These are phyloP conservation scores for Heterotilapia buettikoferi DNA, from an alignment of 2,113 vertebrate species.

Conservation along the genomic window DNA sequence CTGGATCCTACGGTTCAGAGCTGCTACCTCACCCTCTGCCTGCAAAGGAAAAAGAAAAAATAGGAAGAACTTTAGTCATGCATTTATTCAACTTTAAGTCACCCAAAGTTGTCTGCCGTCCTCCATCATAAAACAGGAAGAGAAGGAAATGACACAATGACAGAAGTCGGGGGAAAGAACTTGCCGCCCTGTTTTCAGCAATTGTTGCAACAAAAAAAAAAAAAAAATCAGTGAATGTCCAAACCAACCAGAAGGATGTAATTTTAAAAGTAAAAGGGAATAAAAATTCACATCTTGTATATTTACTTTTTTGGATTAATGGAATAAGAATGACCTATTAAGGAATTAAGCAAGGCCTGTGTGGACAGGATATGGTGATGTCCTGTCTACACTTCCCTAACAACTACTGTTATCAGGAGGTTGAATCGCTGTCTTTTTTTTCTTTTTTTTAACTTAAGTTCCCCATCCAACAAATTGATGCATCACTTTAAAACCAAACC, in stretches of 20 bases:
- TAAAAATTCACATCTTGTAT: neutral
- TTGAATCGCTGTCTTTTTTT: neutral
- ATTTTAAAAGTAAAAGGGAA: neutral
- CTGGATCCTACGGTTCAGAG: constrained; percentile 93
- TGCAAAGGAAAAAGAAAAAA: constrained; percentile 25
- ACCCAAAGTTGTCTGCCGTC: neutral
- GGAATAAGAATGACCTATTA: neutral
- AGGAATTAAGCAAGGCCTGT: neutral
- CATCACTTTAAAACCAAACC: neutral
- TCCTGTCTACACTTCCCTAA: neutral
- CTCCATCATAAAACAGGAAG: neutral
- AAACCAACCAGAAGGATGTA: neutral
- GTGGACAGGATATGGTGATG: neutral
- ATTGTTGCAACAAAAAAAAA: neutral
- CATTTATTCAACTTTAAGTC: constrained; percentile 5
- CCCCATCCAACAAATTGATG: neutral
- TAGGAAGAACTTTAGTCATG: neutral
- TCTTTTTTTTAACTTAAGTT: neutral
- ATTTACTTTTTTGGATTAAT: accelerated
- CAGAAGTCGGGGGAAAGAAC: neutral
- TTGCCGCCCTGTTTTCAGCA: neutral
- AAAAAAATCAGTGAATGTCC: neutral
- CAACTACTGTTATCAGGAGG: neutral
- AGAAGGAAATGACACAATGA: neutral
- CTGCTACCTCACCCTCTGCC: constrained; percentile 95